Evolutionary conservation across 2,113 vertebrate genomes (phyloP), one percentile per base, ranked within the genome.

Genomic region (Melanerpes aurifrons): DNA sequence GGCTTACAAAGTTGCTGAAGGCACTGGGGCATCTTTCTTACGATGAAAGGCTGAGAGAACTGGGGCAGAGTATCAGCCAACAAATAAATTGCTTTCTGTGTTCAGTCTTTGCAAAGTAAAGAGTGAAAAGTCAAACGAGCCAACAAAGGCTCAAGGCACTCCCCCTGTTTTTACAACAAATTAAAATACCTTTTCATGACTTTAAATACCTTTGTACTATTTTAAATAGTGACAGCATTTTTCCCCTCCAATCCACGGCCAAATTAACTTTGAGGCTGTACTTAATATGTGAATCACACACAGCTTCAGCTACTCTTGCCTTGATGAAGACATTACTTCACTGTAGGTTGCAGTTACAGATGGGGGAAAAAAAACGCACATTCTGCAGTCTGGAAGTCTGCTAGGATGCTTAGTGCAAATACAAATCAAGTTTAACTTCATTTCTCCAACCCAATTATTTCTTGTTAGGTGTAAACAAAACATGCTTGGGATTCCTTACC

Each of bases 401-500:
- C 54, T 63, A 26, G 12, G 32, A 63, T 32, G 47, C 37, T 73
- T 8, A 29, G 56, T 12, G 18, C 63, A 89, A 84, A 70, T 2
- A 56, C 12, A 91, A 74, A 82, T 56, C 77, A 76, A 91, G 50
- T 73, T 32, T n/a, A 89, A 69, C 91, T 77, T 92, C 64, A 78
- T 89, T 95, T 91, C 63, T 82, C 47, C 32, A 50, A 19, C 32
- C 32, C 64, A 80, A 79, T 53, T 77, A 71, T 7, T 74, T 50
- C 25, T 21, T 3, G 10, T 3, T 43, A 48, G 6, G 32, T 24
- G 40, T 15, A 92, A 89, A 76, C 68, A 70, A 9, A 75, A 17
- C 69, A 25, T 28, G 68, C 76, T 83, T 48, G 6, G 24, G 62
- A 63, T 53, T 87, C 95, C 97, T 96, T 98, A 99, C 99, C 98